Evolutionary conservation across 1,140 invertebrate genomes (phyloP).

Genomic region (Coptotermes formosanus): DNA sequence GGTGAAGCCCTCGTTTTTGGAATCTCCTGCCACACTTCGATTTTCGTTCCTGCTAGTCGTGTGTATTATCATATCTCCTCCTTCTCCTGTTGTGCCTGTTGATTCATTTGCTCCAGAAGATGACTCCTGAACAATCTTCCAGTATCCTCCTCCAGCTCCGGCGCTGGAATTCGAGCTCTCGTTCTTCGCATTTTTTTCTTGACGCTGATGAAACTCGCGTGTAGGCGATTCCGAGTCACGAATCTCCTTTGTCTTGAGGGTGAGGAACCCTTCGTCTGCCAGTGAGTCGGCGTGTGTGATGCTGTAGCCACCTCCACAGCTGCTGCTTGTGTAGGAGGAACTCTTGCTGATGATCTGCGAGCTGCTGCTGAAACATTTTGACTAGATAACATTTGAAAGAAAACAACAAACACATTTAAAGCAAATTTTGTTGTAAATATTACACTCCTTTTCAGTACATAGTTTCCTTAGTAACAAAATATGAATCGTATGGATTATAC

Average conservation of each 20-base stretch:
- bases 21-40: slow-evolving; percentile 32
- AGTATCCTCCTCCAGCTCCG: slow-evolving; percentile 35
- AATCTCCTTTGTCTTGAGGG: slow-evolving; percentile 73
- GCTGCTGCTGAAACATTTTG: background rate
- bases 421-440: too few relatives aligned
- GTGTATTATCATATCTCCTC: slow-evolving; percentile 21
- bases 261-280: slow-evolving; percentile 69
- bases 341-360: slow-evolving; percentile 1
- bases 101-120: slow-evolving; percentile 28
- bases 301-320: background rate
- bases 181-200: background rate
- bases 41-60: slow-evolving; percentile 9
- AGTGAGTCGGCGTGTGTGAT: slow-evolving; percentile 60
- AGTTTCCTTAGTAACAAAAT: too few relatives aligned
- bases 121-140: slow-evolving; percentile 38
- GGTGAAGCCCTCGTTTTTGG: slow-evolving; percentile 29
- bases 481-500: too few relatives aligned
- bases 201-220: slow-evolving; percentile 51
- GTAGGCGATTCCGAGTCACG: slow-evolving; percentile 72
- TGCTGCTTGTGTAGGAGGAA: slow-evolving; percentile 40
- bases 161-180: background rate
- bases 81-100: background rate
- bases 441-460: too few relatives aligned
- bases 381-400: too few relatives aligned
- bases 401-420: too few relatives aligned